phyloP scores from a whole-genome alignment of 2,113 vertebrate genomes.

The Zosterops japonicus region DNA sequence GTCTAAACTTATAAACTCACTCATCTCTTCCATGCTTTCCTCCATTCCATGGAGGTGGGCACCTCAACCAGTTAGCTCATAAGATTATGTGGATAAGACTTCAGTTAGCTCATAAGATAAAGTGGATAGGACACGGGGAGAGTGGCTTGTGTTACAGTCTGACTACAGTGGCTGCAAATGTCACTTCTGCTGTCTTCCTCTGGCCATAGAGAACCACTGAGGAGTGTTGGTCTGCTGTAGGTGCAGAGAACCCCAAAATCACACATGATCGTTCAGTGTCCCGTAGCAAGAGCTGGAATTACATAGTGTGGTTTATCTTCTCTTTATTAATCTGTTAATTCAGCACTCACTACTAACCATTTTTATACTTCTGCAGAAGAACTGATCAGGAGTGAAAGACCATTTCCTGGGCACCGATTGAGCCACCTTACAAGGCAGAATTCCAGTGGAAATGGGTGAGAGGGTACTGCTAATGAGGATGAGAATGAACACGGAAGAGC shows the following conservation, averaged over 20 bases:
- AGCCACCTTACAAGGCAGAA: fast-evolving
- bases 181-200: not conserved
- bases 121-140: too few relatives aligned
- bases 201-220: not conserved
- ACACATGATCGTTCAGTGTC: not conserved
- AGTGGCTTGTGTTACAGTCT: not conserved
- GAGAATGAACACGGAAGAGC: not conserved
- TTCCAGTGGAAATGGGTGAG: not conserved
- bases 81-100: not conserved
- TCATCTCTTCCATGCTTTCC: not conserved
- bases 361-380: not conserved
- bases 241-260: not conserved
- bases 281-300: not conserved
- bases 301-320: not conserved
- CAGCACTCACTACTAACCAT: not conserved
- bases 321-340: not conserved
- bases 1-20: not conserved
- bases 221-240: not conserved
- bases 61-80: fast-evolving
- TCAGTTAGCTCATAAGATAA: too few relatives aligned
- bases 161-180: not conserved
- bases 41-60: not conserved
- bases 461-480: not conserved
- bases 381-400: not conserved
- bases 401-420: not conserved